Percentiles rank a stretch among this genome's conserved stretches.
These are phyloP conservation scores for Leptinotarsa peninsularis DNA, from an alignment of 2,888 invertebrate genomes.

Conservation along the genomic window DNA sequence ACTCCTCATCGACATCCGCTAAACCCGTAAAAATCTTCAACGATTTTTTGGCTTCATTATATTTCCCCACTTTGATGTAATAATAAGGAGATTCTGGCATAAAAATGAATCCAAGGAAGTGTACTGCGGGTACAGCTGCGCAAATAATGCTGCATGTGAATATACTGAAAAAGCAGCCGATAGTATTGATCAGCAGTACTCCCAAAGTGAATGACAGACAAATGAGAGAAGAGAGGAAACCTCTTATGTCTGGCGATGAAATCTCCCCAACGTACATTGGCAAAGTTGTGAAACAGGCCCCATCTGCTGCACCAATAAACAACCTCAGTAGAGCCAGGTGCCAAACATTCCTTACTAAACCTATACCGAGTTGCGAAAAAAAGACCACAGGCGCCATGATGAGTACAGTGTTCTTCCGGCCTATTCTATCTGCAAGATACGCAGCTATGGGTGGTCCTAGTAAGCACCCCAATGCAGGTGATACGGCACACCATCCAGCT, in stretches of 20 bases:
- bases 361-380: constrained; percentile 18
- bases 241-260: constrained; percentile 70
- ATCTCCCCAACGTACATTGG: constrained; percentile 75
- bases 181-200: constrained; percentile 72
- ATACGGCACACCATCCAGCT: constrained; percentile 75
- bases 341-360: constrained; percentile 14
- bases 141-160: constrained; percentile 67
- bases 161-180: constrained; percentile 67
- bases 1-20: constrained; percentile 49
- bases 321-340: constrained; percentile 56
- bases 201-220: constrained; percentile 71
- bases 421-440: constrained; percentile 73
- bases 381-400: constrained; percentile 22
- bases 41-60: constrained; percentile 66
- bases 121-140: constrained; percentile 65
- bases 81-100: constrained; percentile 74
- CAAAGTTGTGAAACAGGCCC: constrained; percentile 63
- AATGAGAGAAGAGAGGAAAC: constrained; percentile 73
- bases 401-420: constrained; percentile 75
- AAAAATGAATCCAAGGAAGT: constrained; percentile 67
- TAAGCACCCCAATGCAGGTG: constrained; percentile 75
- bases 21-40: constrained; percentile 66
- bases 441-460: constrained; percentile 74
- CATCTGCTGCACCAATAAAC: constrained; percentile 73
- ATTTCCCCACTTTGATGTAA: constrained; percentile 63